Evolutionary conservation across 23 tunicate species (phyloP), one percentile per base, ranked within the genome.

Genomic region (Aplidium turbinatum): DNA sequence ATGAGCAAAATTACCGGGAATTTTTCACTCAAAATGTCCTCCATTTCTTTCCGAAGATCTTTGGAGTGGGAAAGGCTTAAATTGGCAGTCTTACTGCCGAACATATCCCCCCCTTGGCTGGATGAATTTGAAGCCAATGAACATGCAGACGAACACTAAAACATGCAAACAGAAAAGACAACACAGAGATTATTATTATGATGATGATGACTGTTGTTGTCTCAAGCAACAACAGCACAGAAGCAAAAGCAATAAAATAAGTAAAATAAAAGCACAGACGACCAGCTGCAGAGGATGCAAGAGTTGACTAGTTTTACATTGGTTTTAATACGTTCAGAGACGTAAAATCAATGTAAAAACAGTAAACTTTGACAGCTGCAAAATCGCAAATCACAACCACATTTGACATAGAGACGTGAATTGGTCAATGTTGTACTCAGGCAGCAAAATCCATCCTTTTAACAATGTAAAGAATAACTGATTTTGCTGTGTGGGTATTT

Each of bases 1-100:
- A n/a, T n/a, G n/a, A n/a, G n/a, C n/a, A n/a, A n/a, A n/a, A n/a
- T 9, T 83, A 90, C 97, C 97, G 97, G 77, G 47, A 90, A 90
- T 20, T 72, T 90, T 52, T 83, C 84, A 47, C 77, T 62, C 26
- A 90, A 55, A 18, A 90, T 52, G 29, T 82, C 64, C 64, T 90
- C 97, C 97, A 90, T 90, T 64, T 90, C 97, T 20, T 52, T 48
- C n/a, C 84, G 40, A 4, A 90, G 73, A 23, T 90, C 89, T 38
- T 79, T 72, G 0, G 97, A 86, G 25, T 57, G 80, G 28, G 85
- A 79, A 35, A 50, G 76, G 38, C 51, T 57, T 1, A 72, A 65
- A 52, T 82, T 85, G 32, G 88, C 54, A 20, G 84, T 71, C 4
- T 73, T 46, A 24, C 50, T 52, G 38, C 38, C 82, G 30, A 80